These are phyloP conservation scores for Hypena proboscidalis DNA, from an alignment of 2,888 invertebrate species.

Conservation along the genomic window DNA sequence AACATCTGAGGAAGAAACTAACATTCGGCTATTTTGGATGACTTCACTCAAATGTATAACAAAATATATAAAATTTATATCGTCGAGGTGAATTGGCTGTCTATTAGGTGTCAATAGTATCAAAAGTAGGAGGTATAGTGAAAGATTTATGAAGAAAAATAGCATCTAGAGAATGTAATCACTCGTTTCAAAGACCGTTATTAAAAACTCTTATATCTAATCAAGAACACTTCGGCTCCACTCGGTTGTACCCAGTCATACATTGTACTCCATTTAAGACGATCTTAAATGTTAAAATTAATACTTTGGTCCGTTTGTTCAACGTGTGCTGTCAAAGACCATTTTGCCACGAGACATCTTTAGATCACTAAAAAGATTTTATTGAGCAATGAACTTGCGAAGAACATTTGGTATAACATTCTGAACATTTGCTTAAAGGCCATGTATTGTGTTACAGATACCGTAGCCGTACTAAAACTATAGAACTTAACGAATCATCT, in stretches of 20 bases:
- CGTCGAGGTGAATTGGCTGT: constrained; percentile 5
- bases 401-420: not conserved
- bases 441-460: too few species aligned
- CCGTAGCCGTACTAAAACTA: too few species aligned
- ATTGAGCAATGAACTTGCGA: constrained; percentile 24
- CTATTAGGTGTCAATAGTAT: constrained; percentile 21
- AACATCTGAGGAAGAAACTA: not conserved
- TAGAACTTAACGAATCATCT: too few species aligned
- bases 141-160: constrained; percentile 36
- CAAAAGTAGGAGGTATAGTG: constrained; percentile 33
- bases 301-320: constrained; percentile 66
- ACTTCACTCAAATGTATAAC: constrained; percentile 27
- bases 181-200: constrained; percentile 26
- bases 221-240: constrained; percentile 52
- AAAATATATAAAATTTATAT: constrained; percentile 30
- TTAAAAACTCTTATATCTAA: constrained; percentile 44
- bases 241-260: constrained; percentile 40
- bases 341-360: constrained; percentile 38
- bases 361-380: constrained; percentile 19
- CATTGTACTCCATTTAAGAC: constrained; percentile 45
- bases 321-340: constrained; percentile 48
- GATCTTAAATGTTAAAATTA: constrained; percentile 46
- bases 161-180: constrained; percentile 45
- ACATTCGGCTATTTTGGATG: constrained; percentile 27
- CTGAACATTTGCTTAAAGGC: not conserved